A percentile compares a stretch with the other conserved stretches of the same genome.
Conservation (phyloP, 2,888 invertebrate species). For the Deladenus siricidicola region DNA sequence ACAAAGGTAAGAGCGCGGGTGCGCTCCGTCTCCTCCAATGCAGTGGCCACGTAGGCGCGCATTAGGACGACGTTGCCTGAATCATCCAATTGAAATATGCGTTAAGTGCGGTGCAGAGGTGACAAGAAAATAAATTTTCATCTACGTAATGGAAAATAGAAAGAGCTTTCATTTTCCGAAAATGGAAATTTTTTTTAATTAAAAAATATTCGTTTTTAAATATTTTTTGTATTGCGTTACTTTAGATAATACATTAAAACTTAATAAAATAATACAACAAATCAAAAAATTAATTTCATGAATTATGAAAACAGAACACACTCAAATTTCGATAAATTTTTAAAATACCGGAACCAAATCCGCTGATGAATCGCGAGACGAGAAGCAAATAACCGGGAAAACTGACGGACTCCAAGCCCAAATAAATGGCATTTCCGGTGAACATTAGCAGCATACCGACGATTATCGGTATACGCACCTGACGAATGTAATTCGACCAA, state of each 20-base stretch:
- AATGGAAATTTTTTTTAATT: no score
- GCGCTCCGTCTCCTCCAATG: slow-evolving; percentile 27
- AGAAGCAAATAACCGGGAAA: slow-evolving; percentile 24
- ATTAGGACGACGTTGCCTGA: slow-evolving; percentile 21
- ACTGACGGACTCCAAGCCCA: slow-evolving; percentile 18
- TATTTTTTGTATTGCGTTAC: neutral
- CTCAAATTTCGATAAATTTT: neutral
- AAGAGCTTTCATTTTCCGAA: no score
- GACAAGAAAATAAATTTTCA: no score
- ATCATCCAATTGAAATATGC: no score
- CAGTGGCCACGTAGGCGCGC: slow-evolving; percentile 34
- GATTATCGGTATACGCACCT: slow-evolving; percentile 49
- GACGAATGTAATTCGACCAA: slow-evolving; percentile 45
- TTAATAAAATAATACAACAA: neutral
- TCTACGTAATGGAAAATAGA: no score
- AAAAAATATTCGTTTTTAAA: no score
- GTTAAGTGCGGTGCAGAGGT: neutral
- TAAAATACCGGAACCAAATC: slow-evolving; percentile 27
- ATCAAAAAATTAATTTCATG: neutral
- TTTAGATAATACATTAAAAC: neutral
- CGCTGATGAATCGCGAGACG: slow-evolving; percentile 29
- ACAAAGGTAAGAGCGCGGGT: slow-evolving; percentile 30
- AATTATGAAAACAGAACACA: neutral
- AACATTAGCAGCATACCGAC: slow-evolving; percentile 35
- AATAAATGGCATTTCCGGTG: slow-evolving; percentile 27